Evolutionary conservation across 1,140 invertebrate genomes (phyloP).

Genomic region (Anastatus disparis): DNA sequence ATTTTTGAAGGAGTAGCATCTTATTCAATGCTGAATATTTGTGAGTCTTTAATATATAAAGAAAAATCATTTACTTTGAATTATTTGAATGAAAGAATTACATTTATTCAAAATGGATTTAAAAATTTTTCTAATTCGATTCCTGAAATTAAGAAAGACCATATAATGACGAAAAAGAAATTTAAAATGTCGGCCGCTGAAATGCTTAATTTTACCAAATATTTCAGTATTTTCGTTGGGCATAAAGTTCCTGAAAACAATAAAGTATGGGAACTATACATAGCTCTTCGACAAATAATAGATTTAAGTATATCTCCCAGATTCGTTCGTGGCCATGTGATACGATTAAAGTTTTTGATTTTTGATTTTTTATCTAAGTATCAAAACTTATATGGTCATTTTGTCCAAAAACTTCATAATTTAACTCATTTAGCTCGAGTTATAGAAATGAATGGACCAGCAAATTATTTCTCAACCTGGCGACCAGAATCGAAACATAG

Average conservation of each 20-base stretch:
- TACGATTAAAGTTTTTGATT: background rate
- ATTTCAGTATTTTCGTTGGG: conserved; percentile 40
- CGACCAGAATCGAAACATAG: background rate
- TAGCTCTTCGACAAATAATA: conserved; percentile 34
- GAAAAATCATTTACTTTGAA: no score
- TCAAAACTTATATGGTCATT: background rate
- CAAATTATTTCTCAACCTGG: background rate
- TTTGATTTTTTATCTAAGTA: no score
- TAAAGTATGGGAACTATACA: conserved; percentile 35
- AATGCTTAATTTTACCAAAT: conserved; percentile 34
- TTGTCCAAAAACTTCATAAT: background rate
- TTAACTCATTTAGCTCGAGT: background rate
- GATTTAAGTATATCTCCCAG: conserved; percentile 22
- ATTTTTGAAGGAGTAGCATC: background rate
- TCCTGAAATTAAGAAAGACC: background rate
- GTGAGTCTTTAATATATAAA: no score
- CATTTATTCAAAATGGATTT: no score
- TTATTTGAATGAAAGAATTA: no score
- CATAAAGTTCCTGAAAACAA: conserved; percentile 29
- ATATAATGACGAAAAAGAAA: background rate
- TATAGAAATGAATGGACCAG: background rate
- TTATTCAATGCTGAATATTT: no score
- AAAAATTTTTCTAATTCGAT: background rate
- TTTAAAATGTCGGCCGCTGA: conserved; percentile 41
- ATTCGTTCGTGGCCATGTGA: background rate